Percentiles rank a stretch among this genome's conserved stretches.
Evolutionary conservation across 1,140 invertebrate genomes (phyloP).

Genomic region (Phortica variegata): DNA sequence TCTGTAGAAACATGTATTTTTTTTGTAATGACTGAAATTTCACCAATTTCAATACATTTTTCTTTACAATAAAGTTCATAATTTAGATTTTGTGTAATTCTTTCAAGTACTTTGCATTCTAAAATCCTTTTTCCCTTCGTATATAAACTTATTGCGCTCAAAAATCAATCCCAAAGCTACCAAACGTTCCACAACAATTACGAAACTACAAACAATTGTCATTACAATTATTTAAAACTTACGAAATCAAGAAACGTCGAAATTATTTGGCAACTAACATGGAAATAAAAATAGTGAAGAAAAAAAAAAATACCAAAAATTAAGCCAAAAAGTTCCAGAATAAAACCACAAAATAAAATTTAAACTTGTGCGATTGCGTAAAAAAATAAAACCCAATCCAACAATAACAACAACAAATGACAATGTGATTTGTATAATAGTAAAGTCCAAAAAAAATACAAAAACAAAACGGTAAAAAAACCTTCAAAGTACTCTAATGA

Average conservation of each 20-base stretch:
- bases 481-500: slow-evolving; percentile 16
- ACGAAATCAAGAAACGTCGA: slow-evolving; percentile 4
- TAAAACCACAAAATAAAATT: slow-evolving; percentile 28
- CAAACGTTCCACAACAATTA: no score
- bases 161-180: no score
- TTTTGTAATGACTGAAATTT: no score
- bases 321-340: slow-evolving; percentile 24
- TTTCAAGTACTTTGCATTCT: no score
- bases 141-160: no score
- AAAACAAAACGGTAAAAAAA: slow-evolving; percentile 12
- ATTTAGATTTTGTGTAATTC: no score
- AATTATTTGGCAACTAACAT: slow-evolving; percentile 32
- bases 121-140: no score
- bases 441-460: slow-evolving; percentile 38
- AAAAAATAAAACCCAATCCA: slow-evolving; percentile 16
- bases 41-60: no score
- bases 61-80: no score
- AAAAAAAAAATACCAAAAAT: slow-evolving; percentile 1
- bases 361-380: slow-evolving; percentile 44
- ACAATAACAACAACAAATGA: slow-evolving; percentile 20
- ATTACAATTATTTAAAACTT: no score
- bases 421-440: slow-evolving; percentile 32
- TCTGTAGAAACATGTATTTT: no score
- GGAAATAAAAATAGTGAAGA: slow-evolving; percentile 34
- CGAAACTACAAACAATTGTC: no score